These are phyloP conservation scores for Hylaeus volcanicus DNA, from an alignment of 1,140 invertebrate species.

Conservation along the genomic window DNA sequence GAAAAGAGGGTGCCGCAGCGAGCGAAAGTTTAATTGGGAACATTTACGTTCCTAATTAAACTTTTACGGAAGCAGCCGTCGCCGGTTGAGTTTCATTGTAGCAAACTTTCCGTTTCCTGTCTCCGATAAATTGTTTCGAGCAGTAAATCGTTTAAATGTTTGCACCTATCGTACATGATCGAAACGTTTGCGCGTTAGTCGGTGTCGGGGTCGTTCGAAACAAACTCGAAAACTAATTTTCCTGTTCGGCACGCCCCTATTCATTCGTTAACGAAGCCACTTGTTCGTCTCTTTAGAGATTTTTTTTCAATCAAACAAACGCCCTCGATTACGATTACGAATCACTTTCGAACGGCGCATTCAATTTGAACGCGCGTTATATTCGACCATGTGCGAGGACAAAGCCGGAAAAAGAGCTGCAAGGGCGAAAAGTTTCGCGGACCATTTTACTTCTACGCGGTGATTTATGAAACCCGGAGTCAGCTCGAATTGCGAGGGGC, in stretches of 20 bases:
- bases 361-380: neutral
- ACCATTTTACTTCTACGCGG: constrained; percentile 4
- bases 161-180: neutral
- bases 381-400: neutral
- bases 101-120: constrained; percentile 7
- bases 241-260: neutral
- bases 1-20: neutral
- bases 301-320: no score
- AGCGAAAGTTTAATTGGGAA: constrained; percentile 14
- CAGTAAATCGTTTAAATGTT: constrained; percentile 3
- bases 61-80: constrained; percentile 14
- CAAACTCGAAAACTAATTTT: constrained; percentile 19
- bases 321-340: neutral
- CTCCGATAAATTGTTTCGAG: neutral
- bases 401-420: neutral
- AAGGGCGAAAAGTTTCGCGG: neutral
- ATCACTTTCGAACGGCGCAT: neutral
- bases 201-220: neutral
- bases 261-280: neutral
- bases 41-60: constrained; percentile 37
- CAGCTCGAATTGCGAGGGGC: constrained; percentile 33
- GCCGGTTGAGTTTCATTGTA: neutral
- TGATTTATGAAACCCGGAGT: constrained; percentile 44
- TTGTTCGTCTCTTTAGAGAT: neutral
- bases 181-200: neutral